Conservation (phyloP, 2,888 invertebrate species). For the Cephus spinipes region DNA sequence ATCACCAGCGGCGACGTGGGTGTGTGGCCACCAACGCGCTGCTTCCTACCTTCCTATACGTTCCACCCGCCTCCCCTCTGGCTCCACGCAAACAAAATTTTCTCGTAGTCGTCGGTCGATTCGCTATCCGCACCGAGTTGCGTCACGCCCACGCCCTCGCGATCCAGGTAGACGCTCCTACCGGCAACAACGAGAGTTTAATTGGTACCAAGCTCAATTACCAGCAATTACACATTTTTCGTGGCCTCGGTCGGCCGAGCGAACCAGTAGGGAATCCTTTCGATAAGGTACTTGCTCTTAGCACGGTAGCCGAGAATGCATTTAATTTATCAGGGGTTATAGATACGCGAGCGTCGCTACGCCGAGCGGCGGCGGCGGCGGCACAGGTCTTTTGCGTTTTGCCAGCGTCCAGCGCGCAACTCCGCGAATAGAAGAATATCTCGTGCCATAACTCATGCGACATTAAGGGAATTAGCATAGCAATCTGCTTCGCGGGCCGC, state of each 20-base stretch:
- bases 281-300: constrained; percentile 6
- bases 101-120: background rate
- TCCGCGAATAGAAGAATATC: constrained; percentile 25
- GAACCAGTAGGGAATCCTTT: background rate
- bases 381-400: background rate
- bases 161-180: background rate
- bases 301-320: constrained; percentile 26
- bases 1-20: constrained; percentile 39
- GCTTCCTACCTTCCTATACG: background rate
- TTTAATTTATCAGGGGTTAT: constrained; percentile 54
- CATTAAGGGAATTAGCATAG: constrained; percentile 59
- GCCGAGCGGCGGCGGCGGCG: background rate
- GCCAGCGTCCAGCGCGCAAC: background rate
- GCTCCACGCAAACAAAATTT: background rate
- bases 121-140: background rate
- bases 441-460: constrained; percentile 52
- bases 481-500: constrained; percentile 37
- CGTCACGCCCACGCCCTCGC: background rate
- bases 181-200: constrained; percentile 27
- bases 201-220: constrained; percentile 59
- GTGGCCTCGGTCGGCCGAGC: background rate
- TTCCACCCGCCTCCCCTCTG: background rate
- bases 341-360: constrained; percentile 36
- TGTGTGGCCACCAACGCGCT: constrained; percentile 41
- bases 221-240: constrained; percentile 39